These are phyloP conservation scores for Conus ventricosus DNA, from an alignment of 1,140 invertebrate genomes.

Conservation along the genomic window DNA sequence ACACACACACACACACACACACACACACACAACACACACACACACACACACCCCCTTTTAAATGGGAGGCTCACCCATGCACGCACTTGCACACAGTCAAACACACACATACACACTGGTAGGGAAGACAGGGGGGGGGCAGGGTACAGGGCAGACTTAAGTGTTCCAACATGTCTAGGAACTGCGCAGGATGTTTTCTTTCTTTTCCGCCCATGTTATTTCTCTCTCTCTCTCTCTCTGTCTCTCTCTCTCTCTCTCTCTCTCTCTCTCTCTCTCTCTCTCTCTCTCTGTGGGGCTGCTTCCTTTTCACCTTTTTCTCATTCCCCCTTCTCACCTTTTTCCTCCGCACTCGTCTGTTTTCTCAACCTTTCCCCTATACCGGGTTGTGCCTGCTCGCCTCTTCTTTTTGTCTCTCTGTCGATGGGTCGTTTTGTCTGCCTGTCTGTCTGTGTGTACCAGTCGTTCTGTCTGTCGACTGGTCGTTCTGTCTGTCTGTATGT, in stretches of 20 bases:
- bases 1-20: no score
- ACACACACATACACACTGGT: background rate
- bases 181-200: background rate
- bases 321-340: conserved; percentile 8
- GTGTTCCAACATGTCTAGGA: conserved; percentile 15
- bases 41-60: background rate
- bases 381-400: background rate
- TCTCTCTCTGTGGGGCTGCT: background rate
- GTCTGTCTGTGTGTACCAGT: background rate
- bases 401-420: background rate
- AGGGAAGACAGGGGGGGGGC: background rate
- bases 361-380: conserved; percentile 1
- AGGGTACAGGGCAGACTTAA: conserved; percentile 3
- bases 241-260: background rate
- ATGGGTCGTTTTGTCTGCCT: background rate
- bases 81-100: no score
- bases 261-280: background rate
- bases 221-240: background rate
- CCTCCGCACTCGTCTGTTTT: background rate
- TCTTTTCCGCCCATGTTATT: background rate
- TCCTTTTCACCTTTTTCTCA: conserved; percentile 12
- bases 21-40: no score
- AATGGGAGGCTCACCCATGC: no score
- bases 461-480: background rate
- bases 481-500: background rate